phyloP scores from a whole-genome alignment of 2,113 vertebrate genomes.

The Psilopsiagon aymara region DNA sequence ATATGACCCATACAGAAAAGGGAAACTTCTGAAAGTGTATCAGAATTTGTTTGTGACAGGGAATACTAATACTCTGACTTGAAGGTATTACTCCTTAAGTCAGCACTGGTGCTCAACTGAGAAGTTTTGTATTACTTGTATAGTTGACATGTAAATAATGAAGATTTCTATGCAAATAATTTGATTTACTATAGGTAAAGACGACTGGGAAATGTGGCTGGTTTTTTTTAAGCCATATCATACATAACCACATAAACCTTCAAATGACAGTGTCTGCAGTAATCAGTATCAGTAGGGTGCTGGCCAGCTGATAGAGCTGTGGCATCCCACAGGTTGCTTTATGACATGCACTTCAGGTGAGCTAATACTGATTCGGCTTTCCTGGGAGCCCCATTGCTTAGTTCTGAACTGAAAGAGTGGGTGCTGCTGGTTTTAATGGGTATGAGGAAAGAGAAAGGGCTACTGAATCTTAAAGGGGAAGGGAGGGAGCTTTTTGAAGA shows the following conservation, averaged over 20 bases:
- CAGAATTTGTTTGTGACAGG: not conserved
- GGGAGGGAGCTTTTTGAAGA: not conserved
- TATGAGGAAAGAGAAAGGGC: not conserved
- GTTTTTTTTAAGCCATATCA: slow-evolving; percentile 2
- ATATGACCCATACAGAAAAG: not conserved
- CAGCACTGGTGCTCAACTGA: slow-evolving; percentile 36
- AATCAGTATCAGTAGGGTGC: not conserved
- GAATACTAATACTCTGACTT: slow-evolving; percentile 55
- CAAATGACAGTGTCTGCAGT: not conserved
- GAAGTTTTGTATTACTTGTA: slow-evolving; percentile 20
- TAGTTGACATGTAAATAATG: not conserved
- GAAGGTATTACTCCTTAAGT: not conserved
- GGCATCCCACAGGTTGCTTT: not conserved
- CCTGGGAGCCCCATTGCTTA: not conserved
- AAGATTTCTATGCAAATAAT: not conserved
- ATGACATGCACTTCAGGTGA: not conserved
- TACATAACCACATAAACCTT: not conserved
- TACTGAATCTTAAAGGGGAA: not conserved
- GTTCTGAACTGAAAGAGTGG: not conserved
- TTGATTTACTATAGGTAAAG: slow-evolving; percentile 2
- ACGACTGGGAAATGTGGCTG: not conserved
- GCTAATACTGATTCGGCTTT: not conserved
- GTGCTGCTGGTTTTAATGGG: not conserved
- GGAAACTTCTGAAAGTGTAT: not conserved
- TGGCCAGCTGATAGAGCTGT: not conserved